These are phyloP conservation scores for Cricetomys ansorgei DNA, from an alignment of 2,113 vertebrate genomes.

Conservation along the genomic window DNA sequence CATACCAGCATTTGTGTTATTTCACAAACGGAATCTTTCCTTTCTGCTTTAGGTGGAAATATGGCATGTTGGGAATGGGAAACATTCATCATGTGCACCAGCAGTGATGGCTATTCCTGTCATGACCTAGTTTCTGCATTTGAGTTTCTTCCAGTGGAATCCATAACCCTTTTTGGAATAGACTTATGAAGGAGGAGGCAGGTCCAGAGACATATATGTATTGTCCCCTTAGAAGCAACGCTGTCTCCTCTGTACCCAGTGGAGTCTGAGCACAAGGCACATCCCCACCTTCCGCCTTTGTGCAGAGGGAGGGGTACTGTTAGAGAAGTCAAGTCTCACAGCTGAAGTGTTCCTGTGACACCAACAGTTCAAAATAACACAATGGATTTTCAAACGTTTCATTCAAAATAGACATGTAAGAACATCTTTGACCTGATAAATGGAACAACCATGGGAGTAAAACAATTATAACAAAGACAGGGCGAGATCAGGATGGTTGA, in stretches of 20 bases:
- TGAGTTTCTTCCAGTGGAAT: background rate
- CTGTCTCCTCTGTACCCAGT: background rate
- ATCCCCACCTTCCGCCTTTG: background rate
- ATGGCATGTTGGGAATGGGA: background rate
- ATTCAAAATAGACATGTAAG: background rate
- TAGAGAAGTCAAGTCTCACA: background rate
- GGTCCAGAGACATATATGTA: background rate
- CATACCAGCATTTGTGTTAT: background rate
- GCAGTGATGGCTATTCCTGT: background rate
- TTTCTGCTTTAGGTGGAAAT: background rate
- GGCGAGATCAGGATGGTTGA: background rate
- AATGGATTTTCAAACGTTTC: background rate
- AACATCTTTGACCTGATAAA: background rate
- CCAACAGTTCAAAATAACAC: background rate
- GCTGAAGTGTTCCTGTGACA: background rate
- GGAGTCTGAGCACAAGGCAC: background rate
- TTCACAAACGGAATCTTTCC: background rate
- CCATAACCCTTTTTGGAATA: background rate
- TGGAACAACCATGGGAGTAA: background rate
- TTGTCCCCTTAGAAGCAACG: background rate
- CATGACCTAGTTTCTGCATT: background rate
- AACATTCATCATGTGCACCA: background rate
- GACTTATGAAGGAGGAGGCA: background rate
- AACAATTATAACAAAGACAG: background rate
- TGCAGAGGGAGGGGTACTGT: background rate